phyloP scores from a whole-genome alignment of 2,797 vertebrate species.

The Macrochelys suwanniensis region DNA sequence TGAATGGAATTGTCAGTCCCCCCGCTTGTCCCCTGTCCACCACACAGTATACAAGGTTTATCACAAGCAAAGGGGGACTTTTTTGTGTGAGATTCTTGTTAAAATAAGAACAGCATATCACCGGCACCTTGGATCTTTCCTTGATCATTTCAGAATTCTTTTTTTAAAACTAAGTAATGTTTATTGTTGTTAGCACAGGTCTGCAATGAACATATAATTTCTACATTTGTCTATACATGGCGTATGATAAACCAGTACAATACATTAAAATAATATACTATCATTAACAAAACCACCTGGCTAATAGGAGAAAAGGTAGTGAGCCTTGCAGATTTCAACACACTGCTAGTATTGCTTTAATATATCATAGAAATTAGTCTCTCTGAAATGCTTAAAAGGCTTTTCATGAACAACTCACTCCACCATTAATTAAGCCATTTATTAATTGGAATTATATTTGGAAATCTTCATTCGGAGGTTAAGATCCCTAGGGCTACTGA shows the following conservation, averaged over 20 bases:
- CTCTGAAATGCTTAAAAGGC: not conserved
- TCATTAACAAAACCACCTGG: not conserved
- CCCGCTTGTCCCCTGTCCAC: not conserved
- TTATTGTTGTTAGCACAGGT: not conserved
- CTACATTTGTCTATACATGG: not conserved
- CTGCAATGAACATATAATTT: not conserved
- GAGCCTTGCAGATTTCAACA: not conserved
- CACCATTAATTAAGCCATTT: constrained; percentile 2
- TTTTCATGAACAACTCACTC: not conserved
- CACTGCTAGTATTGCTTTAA: not conserved
- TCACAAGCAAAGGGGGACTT: not conserved
- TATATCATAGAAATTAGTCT: not conserved
- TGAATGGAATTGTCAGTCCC: not conserved
- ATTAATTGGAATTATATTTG: constrained; percentile 35
- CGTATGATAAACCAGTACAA: not conserved
- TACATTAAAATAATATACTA: not conserved
- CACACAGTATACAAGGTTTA: not conserved
- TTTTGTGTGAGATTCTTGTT: not conserved
- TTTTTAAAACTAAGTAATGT: not conserved
- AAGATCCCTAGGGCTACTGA: constrained; percentile 14
- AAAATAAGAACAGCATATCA: constrained; percentile 2
- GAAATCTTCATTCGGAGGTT: not conserved
- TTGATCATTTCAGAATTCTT: constrained; percentile 9
- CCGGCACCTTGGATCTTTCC: not conserved
- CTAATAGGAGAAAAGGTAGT: not conserved